These are phyloP conservation scores for Ahaetulla prasina DNA, from an alignment of 2,113 vertebrate genomes.

Conservation along the genomic window DNA sequence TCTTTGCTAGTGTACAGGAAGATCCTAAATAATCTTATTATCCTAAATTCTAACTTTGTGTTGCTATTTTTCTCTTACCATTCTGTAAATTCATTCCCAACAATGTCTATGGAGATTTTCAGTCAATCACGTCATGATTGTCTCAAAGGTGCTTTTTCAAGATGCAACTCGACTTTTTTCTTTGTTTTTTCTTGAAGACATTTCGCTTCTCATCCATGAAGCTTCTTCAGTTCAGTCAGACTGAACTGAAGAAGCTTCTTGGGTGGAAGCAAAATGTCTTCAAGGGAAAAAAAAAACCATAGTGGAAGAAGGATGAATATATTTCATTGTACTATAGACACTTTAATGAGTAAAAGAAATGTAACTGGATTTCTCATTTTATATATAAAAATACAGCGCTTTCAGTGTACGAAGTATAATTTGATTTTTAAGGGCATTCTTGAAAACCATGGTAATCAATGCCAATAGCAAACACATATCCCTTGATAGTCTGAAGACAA, in stretches of 20 bases:
- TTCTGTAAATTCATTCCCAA: neutral
- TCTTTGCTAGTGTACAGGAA: neutral
- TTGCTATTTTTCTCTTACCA: neutral
- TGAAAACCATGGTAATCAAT: neutral
- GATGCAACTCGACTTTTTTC: no score
- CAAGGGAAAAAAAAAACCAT: neutral
- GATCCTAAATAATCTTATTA: neutral
- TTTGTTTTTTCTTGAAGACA: no score
- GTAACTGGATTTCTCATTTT: constrained; percentile 25
- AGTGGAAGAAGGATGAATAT: neutral
- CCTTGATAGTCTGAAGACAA: neutral
- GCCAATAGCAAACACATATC: neutral
- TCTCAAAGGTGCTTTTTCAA: no score
- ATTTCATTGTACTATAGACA: constrained; percentile 16
- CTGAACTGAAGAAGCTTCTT: neutral
- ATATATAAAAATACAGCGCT: constrained; percentile 19
- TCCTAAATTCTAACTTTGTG: neutral
- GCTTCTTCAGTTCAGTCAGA: no score
- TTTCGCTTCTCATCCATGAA: no score
- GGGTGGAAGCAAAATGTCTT: neutral
- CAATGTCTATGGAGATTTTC: no score
- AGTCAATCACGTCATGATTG: no score
- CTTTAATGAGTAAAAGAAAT: neutral
- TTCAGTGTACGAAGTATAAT: neutral
- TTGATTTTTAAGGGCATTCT: neutral